Conservation (phyloP, 1,140 invertebrate species). For the Drosophila eugracilis region DNA sequence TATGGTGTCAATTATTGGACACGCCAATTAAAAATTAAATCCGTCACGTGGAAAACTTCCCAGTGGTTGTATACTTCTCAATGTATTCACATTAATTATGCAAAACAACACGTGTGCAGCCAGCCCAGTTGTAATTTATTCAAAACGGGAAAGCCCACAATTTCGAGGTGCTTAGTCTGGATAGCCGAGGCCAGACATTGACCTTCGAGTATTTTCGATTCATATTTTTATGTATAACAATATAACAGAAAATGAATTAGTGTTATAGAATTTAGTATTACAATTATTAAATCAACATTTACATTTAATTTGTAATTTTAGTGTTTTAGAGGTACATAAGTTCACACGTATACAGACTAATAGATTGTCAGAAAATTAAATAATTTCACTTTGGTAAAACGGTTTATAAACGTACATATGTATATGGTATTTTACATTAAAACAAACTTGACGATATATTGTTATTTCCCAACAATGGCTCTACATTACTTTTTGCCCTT, state of each 20-base stretch:
- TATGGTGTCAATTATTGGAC: neutral
- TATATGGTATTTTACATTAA: neutral
- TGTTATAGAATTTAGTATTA: no score
- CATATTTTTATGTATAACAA: no score
- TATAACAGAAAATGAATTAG: no score
- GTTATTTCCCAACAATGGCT: neutral
- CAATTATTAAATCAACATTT: no score
- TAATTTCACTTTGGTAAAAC: neutral
- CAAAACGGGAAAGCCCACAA: conserved; percentile 26
- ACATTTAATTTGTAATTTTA: no score
- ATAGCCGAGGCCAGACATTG: conserved; percentile 25
- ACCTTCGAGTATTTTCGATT: conserved; percentile 13
- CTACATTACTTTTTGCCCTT: neutral
- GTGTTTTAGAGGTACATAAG: no score
- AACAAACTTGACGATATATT: neutral
- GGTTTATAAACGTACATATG: conserved; percentile 1
- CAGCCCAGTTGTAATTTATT: conserved; percentile 11
- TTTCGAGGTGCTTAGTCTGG: conserved; percentile 1
- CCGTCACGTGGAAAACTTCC: conserved; percentile 18
- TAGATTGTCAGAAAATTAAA: no score
- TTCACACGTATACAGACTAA: no score
- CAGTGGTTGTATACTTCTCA: conserved; percentile 9
- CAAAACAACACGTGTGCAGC: conserved; percentile 14
- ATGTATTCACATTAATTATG: conserved; percentile 5
- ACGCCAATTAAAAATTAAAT: conserved; percentile 5